Percentiles rank a stretch among this genome's conserved stretches.
Evolutionary conservation across 2,113 vertebrate species (phyloP).

Genomic region (Amphilophus citrinellus): DNA sequence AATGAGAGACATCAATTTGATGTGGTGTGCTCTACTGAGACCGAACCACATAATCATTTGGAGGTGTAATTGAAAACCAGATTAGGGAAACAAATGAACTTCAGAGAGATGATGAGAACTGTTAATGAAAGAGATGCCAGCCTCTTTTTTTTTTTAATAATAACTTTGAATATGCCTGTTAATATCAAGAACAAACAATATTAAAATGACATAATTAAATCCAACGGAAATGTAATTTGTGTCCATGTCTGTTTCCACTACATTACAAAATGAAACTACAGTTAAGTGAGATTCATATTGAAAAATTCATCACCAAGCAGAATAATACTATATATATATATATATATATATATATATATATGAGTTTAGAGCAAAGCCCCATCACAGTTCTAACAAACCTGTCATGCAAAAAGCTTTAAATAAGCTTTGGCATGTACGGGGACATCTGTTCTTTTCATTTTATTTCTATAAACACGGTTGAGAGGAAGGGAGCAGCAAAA

Average conservation of each 20-base stretch:
- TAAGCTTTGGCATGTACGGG: neutral
- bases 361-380: neutral
- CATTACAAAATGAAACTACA: neutral
- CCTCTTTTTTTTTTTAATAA: neutral
- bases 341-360: no score
- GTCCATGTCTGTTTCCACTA: neutral
- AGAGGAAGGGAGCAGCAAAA: neutral
- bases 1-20: constrained; percentile 48
- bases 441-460: constrained; percentile 24
- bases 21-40: constrained; percentile 21
- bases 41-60: constrained; percentile 35
- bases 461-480: constrained; percentile 12
- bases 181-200: neutral
- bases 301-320: neutral
- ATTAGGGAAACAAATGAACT: constrained; percentile 55
- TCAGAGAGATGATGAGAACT: constrained; percentile 22
- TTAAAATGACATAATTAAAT: constrained; percentile 14
- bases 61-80: constrained; percentile 65
- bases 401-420: neutral
- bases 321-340: neutral
- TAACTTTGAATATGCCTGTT: neutral
- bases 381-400: neutral
- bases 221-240: neutral
- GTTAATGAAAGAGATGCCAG: constrained; percentile 22
- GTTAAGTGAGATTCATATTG: neutral